A percentile compares a stretch with the other conserved stretches of the same genome.
Conservation (phyloP, 2,888 invertebrate species). For the Leucophenga montana region DNA sequence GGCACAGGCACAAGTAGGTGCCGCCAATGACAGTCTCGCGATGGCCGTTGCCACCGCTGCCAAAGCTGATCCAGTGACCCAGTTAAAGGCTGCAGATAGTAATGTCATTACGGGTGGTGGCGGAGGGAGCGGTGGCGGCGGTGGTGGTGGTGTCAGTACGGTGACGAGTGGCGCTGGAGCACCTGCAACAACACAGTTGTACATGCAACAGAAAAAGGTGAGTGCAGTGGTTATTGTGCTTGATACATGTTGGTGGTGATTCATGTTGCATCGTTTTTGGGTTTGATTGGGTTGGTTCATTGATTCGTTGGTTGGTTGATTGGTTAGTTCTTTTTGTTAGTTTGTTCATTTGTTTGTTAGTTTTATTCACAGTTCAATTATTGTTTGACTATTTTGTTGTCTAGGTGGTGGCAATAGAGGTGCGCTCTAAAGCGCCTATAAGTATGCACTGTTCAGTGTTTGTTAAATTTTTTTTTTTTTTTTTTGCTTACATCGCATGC, state of each 20-base stretch:
- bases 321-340: neutral
- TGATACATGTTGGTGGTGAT: neutral
- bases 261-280: constrained; percentile 8
- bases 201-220: constrained; percentile 72
- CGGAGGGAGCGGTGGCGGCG: constrained; percentile 45
- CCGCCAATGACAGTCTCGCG: constrained; percentile 65
- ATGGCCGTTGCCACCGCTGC: constrained; percentile 69
- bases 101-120: constrained; percentile 18
- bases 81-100: constrained; percentile 67
- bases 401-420: neutral
- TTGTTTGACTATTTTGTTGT: constrained; percentile 2
- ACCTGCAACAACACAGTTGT: constrained; percentile 51
- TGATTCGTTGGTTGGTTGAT: neutral
- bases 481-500: constrained; percentile 30
- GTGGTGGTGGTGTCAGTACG: constrained; percentile 51
- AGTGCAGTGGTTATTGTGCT: constrained; percentile 37
- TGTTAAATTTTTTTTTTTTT: too few relatives aligned
- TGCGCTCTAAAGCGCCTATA: constrained; percentile 35
- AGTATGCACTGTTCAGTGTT: constrained; percentile 36
- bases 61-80: constrained; percentile 69
- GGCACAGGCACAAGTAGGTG: constrained; percentile 40
- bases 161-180: constrained; percentile 46
- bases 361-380: neutral
- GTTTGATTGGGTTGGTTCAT: constrained; percentile 19
- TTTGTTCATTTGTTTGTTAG: constrained; percentile 7